These are phyloP conservation scores for Epizoanthus rinbou DNA, from an alignment of 92 coral and sea anemone species.

Conservation along the genomic window DNA sequence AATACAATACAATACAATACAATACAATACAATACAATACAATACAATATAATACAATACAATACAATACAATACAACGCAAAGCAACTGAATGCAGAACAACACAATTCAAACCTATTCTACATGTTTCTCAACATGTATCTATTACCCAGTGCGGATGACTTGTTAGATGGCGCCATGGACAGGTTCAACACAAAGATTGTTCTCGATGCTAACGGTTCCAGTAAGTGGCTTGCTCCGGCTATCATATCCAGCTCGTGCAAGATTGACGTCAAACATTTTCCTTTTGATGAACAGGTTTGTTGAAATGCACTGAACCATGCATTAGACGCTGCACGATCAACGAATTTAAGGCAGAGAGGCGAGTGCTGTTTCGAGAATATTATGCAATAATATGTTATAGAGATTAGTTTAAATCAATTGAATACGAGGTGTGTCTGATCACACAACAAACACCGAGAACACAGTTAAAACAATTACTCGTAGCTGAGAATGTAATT, in stretches of 20 bases:
- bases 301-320: background rate
- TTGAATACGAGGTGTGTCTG: too few species aligned
- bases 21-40: too few species aligned
- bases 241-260: conserved; percentile 83
- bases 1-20: too few species aligned
- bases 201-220: conserved; percentile 67
- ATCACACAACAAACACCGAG: too few species aligned
- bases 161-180: conserved; percentile 76
- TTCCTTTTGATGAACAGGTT: conserved; percentile 97
- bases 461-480: too few species aligned
- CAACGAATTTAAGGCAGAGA: too few species aligned
- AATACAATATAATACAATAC: background rate
- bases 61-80: background rate
- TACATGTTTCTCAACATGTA: background rate
- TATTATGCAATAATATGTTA: too few species aligned
- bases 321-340: too few species aligned
- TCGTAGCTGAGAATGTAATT: too few species aligned
- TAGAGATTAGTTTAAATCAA: too few species aligned
- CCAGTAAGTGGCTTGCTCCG: conserved; percentile 86
- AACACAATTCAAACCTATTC: background rate
- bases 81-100: background rate
- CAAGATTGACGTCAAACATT: conserved; percentile 85
- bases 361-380: too few species aligned
- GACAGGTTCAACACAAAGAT: conserved; percentile 88
- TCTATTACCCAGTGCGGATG: conserved; percentile 64